Base-by-base conservation (phyloP, 2,888 invertebrate genomes). In the Chymomyza caudatula region DNA sequence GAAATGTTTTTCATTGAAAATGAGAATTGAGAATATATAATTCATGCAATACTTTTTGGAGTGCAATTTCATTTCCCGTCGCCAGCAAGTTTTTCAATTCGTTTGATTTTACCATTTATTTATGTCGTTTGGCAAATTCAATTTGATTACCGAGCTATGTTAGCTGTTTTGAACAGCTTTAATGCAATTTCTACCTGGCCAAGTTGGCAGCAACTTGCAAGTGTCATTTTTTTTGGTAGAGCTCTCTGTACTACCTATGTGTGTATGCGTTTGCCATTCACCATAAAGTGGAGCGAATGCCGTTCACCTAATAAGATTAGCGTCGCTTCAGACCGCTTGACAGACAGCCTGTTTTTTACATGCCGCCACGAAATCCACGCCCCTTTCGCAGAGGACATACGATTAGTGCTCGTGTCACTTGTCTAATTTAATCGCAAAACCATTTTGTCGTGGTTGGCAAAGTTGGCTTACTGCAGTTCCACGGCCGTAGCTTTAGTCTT, bases 391-490 rank as follows among this genome's bases (percentile, higher is more conserved):
- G 60, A 20, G 51, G 51, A 17, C 60, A 66, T 52, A 63, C 78
- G 85, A 80, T 80, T 80, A 80, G 77, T 63, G 65, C 13, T 19
- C 22, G 57, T 85, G 87, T 85, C 83, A 78, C 69, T 83, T 84
- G 87, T 83, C 86, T 66, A 70, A 78, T 84, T 76, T 84, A 73
- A 85, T 83, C 78, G 74, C 76, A 76, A 85, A 85, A 87, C 85
- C 84, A 87, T 87, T 84, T 87, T 84, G 86, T 87, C 87, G 87
- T 59, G 67, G 57, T 19, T 13, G 51, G 4, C 19, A 22, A 22
- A 51, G 65, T 58, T 59, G 58, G 68, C 68, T 69, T 57, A 61
- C 60, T 64, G 56, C 61, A 69, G 53, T 59, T 58, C 22, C 11
- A 49, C 2, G 13, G 69, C 65, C 74, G 76, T 71, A 62, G 65